Evolutionary conservation across 2,113 vertebrate species (phyloP).

Genomic region (Chitala chitala): DNA sequence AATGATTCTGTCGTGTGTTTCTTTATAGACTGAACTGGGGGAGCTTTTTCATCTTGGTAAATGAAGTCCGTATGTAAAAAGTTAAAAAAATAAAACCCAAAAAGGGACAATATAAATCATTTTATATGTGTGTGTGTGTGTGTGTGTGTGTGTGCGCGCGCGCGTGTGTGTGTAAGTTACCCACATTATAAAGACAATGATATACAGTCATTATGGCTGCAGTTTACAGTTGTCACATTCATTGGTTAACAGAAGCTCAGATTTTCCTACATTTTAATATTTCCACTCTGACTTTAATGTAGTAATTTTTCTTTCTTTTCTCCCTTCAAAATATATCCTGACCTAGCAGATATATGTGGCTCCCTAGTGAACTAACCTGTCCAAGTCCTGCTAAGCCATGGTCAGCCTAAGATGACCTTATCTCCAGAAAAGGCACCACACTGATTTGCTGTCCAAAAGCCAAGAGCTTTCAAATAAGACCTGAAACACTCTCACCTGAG

Average conservation of each 20-base stretch:
- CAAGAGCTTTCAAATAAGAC: neutral
- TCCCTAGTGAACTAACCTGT: neutral
- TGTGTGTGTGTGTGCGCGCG: too few relatives aligned
- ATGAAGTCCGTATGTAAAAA: too few relatives aligned
- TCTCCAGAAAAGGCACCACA: neutral
- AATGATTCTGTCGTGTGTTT: neutral
- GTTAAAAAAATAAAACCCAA: too few relatives aligned
- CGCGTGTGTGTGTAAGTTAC: too few relatives aligned
- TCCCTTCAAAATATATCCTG: neutral
- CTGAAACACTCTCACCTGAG: neutral
- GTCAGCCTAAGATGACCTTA: neutral
- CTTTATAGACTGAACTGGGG: too few relatives aligned
- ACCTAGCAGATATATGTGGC: neutral
- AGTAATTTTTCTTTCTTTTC: neutral
- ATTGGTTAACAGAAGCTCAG: too few relatives aligned
- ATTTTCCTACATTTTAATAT: too few relatives aligned
- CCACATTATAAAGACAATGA: too few relatives aligned
- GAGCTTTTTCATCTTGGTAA: too few relatives aligned
- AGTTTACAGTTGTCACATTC: too few relatives aligned
- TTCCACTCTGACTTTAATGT: neutral
- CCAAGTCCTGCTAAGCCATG: neutral
- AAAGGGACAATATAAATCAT: too few relatives aligned
- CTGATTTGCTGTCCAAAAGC: neutral
- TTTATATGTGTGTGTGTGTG: too few relatives aligned
- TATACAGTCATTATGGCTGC: neutral